Evolutionary conservation across 2,888 invertebrate species (phyloP), one percentile per base, ranked within the genome.

Genomic region (Rhorus exstirpatorius): DNA sequence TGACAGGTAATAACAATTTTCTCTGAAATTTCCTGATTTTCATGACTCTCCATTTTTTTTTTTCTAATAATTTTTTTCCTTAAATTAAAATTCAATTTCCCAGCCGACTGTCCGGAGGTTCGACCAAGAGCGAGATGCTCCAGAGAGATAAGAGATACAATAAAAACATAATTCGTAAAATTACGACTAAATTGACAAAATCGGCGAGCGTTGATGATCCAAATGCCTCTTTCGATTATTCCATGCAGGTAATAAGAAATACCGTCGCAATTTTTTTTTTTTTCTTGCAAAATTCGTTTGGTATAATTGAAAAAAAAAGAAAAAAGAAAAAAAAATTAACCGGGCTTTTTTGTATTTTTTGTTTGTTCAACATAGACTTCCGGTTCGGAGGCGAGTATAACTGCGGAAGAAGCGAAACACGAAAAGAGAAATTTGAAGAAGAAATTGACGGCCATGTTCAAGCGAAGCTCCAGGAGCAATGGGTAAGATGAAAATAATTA

Each of bases 391-490:
- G 89, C 89, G 21, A 93, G 92, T 79, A 88, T 93, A 63, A 88
- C 83, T 38, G 87, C 88, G 35, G 93, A 93, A 17, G 84, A 85
- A 4, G 51, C 68, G 76, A 92, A 88, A 74, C 87, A 85, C 60
- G 93, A 92, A 77, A 97, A 96, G 93, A 96, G 95, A 88, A 96
- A 97, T 93, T 93, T 97, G 85, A 96, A 97, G 89, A 97, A 96
- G 75, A 95, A 97, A 82, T 93, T 98, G 53, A 96, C 97, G 0
- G 97, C 96, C 84, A 97, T 98, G 94, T 98, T 98, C 89, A 96
- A 96, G 91, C 95, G 97, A 87, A 95, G 91, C 81, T 91, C 91
- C 6, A 90, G 90, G 83, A 91, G 90, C 85, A 90, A 90, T 74
- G 88, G 90, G 88, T 89, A 88, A 88, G 86, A 80, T 60, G n/a